phyloP scores from a whole-genome alignment of 1,140 invertebrate genomes.

The Tyrophagus putrescentiae region DNA sequence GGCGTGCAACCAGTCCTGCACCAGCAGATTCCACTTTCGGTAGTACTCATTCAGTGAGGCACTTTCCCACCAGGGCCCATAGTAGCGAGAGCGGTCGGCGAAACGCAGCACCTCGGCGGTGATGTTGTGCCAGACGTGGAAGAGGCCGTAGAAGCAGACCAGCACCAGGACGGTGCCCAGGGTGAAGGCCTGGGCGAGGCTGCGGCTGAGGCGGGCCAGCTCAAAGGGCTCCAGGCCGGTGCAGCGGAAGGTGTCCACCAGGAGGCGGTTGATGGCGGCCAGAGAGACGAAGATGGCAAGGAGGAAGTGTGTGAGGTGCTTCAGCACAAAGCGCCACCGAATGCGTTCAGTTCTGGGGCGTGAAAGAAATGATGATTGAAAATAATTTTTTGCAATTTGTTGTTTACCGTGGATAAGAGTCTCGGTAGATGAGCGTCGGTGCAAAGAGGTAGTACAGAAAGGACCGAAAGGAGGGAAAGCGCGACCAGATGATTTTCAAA shows the following conservation, averaged over 20 bases:
- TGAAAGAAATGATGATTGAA: too few relatives aligned
- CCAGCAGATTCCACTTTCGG: slow-evolving; percentile 81
- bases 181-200: slow-evolving; percentile 54
- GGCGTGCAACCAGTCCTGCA: slow-evolving; percentile 82
- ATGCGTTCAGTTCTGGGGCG: slow-evolving; percentile 50
- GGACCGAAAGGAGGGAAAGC: too few relatives aligned
- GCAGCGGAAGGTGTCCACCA: slow-evolving; percentile 50
- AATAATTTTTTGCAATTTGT: too few relatives aligned
- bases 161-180: slow-evolving; percentile 56
- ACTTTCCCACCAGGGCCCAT: slow-evolving; percentile 88
- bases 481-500: too few relatives aligned
- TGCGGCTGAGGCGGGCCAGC: slow-evolving; percentile 42
- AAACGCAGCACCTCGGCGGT: slow-evolving; percentile 71
- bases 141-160: slow-evolving; percentile 61
- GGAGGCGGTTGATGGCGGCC: slow-evolving; percentile 58
- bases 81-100: slow-evolving; percentile 67
- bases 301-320: slow-evolving; percentile 53
- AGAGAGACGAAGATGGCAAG: slow-evolving; percentile 59
- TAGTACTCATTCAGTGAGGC: slow-evolving; percentile 64
- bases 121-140: slow-evolving; percentile 77
- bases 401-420: slow-evolving; percentile 39
- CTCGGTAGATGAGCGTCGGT: slow-evolving; percentile 28
- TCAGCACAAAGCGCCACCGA: slow-evolving; percentile 54
- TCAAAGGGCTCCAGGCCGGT: slow-evolving; percentile 50
- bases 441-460: slow-evolving; percentile 28